Percentiles rank a stretch among this genome's conserved stretches.
Conservation (phyloP, 2,797 vertebrate genomes). For the Mormyrus proboscirostris region DNA sequence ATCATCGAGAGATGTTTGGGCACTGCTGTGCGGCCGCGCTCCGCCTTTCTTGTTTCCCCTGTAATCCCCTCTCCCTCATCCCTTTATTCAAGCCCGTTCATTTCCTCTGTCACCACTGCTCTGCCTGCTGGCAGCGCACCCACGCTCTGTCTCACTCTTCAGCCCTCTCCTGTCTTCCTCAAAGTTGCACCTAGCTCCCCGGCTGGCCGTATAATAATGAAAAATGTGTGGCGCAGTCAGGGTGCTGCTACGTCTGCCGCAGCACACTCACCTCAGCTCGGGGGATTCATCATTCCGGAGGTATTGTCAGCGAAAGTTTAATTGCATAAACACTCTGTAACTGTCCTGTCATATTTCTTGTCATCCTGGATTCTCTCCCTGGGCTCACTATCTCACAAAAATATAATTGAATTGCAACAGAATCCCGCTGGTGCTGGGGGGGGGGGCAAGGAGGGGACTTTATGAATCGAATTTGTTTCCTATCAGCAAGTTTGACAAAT, state of each 20-base stretch:
- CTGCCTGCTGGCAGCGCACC: background rate
- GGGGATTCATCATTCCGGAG: conserved; percentile 83
- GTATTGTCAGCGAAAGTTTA: conserved; percentile 95
- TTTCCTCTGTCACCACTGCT: conserved; percentile 22
- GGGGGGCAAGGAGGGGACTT: conserved; percentile 67
- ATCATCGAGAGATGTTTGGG: background rate
- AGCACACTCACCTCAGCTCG: conserved; percentile 73
- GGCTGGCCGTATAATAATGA: conserved; percentile 84
- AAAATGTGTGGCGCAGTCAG: conserved; percentile 80
- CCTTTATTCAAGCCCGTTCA: conserved; percentile 21
- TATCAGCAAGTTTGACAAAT: conserved; percentile 88
- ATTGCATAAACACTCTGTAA: conserved; percentile 99
- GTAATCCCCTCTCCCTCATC: background rate
- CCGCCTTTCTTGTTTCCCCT: background rate
- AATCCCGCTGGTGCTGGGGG: conserved; percentile 68
- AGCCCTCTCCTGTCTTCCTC: conserved; percentile 29
- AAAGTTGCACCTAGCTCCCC: conserved; percentile 43
- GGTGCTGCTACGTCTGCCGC: conserved; percentile 72
- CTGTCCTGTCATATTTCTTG: conserved; percentile 97
- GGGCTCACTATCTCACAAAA: conserved; percentile 89
- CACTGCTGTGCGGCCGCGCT: background rate
- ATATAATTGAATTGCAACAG: conserved; percentile 98
- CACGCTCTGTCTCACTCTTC: background rate
- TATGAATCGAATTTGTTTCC: conserved; percentile 93
- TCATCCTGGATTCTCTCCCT: conserved; percentile 83